A percentile compares a stretch with the other conserved stretches of the same genome.
Conservation (phyloP, 2,797 vertebrate genomes). For the Stomatorhinus walkeri region DNA sequence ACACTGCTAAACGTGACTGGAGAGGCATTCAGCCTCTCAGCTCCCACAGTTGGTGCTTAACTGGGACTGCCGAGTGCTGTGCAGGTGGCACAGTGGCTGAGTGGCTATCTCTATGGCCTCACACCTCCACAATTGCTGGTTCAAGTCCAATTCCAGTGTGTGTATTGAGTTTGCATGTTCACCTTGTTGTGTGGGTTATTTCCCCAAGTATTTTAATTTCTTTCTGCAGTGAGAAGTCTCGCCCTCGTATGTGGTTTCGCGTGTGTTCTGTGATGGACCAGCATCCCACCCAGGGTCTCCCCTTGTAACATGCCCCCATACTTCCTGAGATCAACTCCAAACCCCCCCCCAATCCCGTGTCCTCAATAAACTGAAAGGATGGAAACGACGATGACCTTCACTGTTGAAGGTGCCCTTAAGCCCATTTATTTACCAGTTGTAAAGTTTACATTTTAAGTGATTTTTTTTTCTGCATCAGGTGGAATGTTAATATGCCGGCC, state of each 20-base stretch:
- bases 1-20: neutral
- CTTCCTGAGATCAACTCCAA: neutral
- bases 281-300: neutral
- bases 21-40: neutral
- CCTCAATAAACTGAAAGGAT: neutral
- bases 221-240: neutral
- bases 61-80: neutral
- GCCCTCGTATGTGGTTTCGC: neutral
- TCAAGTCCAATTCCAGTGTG: neutral
- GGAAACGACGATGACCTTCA: neutral
- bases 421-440: neutral
- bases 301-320: neutral
- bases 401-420: neutral
- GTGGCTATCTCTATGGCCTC: neutral
- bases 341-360: neutral
- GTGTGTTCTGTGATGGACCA: neutral
- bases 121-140: neutral
- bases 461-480: neutral
- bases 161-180: neutral
- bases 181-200: neutral
- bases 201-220: neutral
- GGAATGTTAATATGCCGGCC: neutral
- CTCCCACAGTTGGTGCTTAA: neutral
- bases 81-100: neutral
- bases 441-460: neutral